A percentile compares a stretch with the other conserved stretches of the same genome.
These are phyloP conservation scores for Thera britannica DNA, from an alignment of 2,888 invertebrate genomes.

Conservation along the genomic window DNA sequence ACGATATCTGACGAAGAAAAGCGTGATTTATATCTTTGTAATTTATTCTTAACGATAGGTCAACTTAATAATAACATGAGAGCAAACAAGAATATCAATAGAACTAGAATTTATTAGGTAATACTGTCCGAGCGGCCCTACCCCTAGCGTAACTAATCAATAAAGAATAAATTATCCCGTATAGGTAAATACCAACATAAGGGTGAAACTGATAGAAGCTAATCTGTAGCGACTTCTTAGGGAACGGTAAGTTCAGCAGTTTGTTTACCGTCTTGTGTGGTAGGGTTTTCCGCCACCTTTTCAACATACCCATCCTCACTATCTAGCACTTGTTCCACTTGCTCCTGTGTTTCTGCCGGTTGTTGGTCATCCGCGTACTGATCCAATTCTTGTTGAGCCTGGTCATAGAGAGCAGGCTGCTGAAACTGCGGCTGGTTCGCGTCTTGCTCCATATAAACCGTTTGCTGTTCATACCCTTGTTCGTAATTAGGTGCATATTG, in stretches of 20 bases:
- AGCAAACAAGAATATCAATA: background rate
- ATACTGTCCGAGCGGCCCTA: background rate
- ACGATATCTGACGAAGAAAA: no score
- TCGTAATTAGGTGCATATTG: conserved; percentile 55
- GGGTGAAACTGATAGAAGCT: background rate
- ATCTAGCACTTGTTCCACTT: conserved; percentile 27
- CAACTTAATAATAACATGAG: background rate
- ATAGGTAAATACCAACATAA: background rate
- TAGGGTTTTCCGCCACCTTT: conserved; percentile 8
- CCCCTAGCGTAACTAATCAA: background rate
- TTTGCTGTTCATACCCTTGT: conserved; percentile 44
- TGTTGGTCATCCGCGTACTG: conserved; percentile 29
- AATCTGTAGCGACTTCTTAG: background rate
- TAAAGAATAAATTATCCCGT: background rate
- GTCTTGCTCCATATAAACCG: conserved; percentile 40
- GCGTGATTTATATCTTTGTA: no score
- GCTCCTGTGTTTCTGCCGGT: conserved; percentile 23
- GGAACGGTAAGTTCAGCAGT: conserved; percentile 16
- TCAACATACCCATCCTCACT: conserved; percentile 22
- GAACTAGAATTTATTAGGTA: background rate
- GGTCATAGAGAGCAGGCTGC: conserved; percentile 32
- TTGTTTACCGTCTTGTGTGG: conserved; percentile 5
- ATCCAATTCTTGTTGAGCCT: conserved; percentile 36
- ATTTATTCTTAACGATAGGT: no score
- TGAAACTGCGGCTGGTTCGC: conserved; percentile 33